These are phyloP conservation scores for Anseranas semipalmata DNA, from an alignment of 2,113 vertebrate species.

Conservation along the genomic window DNA sequence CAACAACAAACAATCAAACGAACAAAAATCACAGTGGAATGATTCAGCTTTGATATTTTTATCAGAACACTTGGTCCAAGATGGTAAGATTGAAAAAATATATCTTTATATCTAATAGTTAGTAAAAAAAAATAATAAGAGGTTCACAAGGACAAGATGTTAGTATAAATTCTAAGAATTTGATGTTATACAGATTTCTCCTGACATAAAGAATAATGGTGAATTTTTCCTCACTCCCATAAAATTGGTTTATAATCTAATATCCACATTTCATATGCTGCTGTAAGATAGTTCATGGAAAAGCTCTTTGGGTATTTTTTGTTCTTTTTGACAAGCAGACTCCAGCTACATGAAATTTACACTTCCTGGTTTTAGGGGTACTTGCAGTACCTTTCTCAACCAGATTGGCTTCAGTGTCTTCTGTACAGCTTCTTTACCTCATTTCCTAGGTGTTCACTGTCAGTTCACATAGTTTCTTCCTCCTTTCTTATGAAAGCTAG, in stretches of 20 bases:
- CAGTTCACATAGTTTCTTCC: not conserved
- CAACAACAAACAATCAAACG: not conserved
- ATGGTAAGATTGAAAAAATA: not conserved
- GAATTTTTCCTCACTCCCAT: not conserved
- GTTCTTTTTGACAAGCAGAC: not conserved
- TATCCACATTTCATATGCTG: not conserved
- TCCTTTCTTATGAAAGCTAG: not conserved
- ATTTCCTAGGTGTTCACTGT: not conserved
- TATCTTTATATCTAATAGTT: not conserved
- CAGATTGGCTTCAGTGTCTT: not conserved
- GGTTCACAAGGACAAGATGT: not conserved
- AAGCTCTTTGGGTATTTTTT: not conserved
- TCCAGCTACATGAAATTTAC: not conserved
- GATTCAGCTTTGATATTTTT: not conserved
- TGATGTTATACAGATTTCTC: not conserved
- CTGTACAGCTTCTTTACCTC: not conserved
- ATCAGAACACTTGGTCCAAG: not conserved
- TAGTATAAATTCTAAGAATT: conserved; percentile 1
- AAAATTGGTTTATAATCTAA: conserved; percentile 25
- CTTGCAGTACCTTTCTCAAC: not conserved
- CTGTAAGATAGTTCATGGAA: not conserved
- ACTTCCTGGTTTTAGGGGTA: not conserved
- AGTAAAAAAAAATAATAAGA: not conserved
- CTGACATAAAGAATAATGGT: conserved; percentile 15
- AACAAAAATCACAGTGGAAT: not conserved